Conservation (phyloP, 2,888 invertebrate species). For the Tenthredo scrophulariae region DNA sequence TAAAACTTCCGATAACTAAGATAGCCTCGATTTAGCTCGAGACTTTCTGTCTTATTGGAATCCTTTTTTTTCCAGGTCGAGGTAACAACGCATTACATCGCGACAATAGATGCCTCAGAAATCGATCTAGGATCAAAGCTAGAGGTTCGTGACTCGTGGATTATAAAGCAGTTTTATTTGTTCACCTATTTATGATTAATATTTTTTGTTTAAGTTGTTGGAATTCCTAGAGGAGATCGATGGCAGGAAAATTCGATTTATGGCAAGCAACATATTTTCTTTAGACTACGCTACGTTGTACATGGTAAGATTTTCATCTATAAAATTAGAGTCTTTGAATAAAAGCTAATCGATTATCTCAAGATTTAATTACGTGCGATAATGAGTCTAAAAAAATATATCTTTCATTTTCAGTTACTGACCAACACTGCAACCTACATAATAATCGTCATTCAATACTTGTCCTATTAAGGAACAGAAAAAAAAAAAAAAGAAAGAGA, state of each 20-base stretch:
- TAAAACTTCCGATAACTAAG: not conserved
- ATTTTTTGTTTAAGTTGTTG: not conserved
- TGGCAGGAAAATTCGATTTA: not conserved
- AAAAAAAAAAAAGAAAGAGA: not conserved
- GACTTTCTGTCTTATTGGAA: not conserved
- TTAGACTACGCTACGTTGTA: slow-evolving; percentile 11
- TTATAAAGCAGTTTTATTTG: not conserved
- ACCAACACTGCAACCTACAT: not conserved
- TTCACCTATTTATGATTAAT: not conserved
- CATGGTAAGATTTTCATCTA: not conserved
- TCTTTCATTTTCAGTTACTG: slow-evolving; percentile 22
- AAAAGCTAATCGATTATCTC: not conserved
- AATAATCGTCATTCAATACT: slow-evolving; percentile 27
- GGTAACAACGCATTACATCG: slow-evolving; percentile 19
- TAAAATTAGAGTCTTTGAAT: not conserved
- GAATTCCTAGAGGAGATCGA: slow-evolving; percentile 30
- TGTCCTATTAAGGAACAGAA: not conserved
- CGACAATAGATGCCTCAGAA: slow-evolving; percentile 19
- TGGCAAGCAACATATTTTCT: not conserved
- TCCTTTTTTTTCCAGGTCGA: not conserved
- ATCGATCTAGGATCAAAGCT: slow-evolving; percentile 23
- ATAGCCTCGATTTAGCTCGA: not conserved
- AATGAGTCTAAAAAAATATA: not conserved
- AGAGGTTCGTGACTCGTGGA: not conserved
- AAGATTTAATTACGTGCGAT: not conserved